Conservation (phyloP, 2,113 vertebrate species). For the Eulemur macaco region DNA sequence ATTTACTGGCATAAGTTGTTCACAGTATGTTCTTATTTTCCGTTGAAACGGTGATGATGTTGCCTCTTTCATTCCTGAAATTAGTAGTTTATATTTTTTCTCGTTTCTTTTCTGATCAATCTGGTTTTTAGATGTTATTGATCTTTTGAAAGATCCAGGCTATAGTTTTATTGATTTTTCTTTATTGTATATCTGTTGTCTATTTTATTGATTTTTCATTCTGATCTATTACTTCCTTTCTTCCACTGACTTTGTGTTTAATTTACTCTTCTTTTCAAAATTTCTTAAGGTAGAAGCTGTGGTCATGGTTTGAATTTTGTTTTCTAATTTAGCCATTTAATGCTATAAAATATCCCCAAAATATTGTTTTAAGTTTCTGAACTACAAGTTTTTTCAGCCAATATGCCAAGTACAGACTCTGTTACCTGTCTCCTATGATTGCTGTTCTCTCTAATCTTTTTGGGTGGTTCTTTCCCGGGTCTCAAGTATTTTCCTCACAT, state of each 20-base stretch:
- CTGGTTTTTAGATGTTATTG: not conserved
- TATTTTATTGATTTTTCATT: not conserved
- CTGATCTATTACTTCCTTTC: not conserved
- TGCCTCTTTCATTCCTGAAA: not conserved
- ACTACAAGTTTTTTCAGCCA: not conserved
- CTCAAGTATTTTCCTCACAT: not conserved
- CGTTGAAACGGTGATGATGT: not conserved
- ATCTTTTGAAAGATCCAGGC: not conserved
- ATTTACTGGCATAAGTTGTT: constrained; percentile 17
- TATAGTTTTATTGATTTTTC: not conserved
- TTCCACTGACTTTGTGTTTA: not conserved
- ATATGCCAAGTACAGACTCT: not conserved
- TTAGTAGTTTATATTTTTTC: not conserved
- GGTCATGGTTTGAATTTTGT: not conserved
- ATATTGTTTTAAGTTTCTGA: not conserved
- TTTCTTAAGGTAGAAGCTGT: not conserved
- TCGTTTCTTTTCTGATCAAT: not conserved
- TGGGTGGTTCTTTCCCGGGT: not conserved
- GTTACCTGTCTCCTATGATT: not conserved
- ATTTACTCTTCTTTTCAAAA: not conserved
- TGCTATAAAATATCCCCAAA: not conserved
- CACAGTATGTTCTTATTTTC: not conserved
- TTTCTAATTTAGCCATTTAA: not conserved
- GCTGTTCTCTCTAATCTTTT: not conserved
- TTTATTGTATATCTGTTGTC: not conserved